These are phyloP conservation scores for Podargus strigoides DNA, from an alignment of 2,797 vertebrate genomes.

Conservation along the genomic window DNA sequence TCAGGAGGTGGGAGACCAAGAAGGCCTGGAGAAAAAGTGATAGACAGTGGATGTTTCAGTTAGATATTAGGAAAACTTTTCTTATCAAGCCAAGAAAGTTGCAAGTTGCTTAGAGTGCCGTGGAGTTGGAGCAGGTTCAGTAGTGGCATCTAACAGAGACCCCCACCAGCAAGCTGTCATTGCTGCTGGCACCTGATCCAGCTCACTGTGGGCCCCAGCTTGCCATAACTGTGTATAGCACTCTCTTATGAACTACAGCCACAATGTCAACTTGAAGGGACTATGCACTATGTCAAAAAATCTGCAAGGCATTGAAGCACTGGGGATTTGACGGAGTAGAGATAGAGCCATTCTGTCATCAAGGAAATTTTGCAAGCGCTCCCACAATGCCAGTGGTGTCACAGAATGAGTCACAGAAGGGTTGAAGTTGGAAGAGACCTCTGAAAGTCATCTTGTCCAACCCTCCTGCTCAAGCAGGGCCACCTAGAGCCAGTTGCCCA, in stretches of 20 bases:
- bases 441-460: background rate
- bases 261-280: background rate
- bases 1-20: background rate
- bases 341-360: fast-evolving
- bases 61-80: background rate
- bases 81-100: background rate
- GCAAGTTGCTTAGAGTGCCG: background rate
- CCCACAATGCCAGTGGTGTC: background rate
- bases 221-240: background rate
- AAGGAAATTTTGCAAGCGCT: background rate
- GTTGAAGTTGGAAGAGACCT: background rate
- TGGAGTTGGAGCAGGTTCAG: fast-evolving
- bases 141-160: background rate
- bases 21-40: background rate
- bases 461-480: background rate
- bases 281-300: background rate
- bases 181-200: background rate
- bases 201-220: background rate
- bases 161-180: no score
- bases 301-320: background rate
- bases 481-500: background rate
- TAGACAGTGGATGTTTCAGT: background rate
- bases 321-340: background rate
- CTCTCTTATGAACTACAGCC: background rate
- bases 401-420: background rate